Evolutionary conservation across 1,140 invertebrate species (phyloP).

Genomic region (Halesus radiatus): DNA sequence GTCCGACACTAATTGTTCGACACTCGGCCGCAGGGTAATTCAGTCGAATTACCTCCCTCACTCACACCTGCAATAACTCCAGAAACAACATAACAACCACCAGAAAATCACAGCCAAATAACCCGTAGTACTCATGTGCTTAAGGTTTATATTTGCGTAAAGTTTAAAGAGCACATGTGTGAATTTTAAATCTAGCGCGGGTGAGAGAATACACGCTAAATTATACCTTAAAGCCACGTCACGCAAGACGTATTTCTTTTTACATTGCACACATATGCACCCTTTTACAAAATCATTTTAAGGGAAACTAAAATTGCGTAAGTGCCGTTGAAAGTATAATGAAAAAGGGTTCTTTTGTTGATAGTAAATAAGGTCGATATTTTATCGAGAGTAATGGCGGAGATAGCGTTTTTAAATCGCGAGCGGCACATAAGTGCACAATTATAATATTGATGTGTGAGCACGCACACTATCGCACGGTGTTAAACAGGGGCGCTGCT

Average conservation of each 20-base stretch:
- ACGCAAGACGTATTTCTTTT: slow-evolving; percentile 12
- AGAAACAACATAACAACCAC: too few species aligned
- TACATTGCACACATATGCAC: background rate
- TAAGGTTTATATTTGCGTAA: background rate
- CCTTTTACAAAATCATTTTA: background rate
- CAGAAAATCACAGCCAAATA: background rate
- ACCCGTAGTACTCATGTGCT: background rate
- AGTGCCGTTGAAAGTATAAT: background rate
- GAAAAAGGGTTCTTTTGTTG: background rate
- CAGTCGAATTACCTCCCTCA: background rate
- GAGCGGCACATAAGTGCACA: background rate
- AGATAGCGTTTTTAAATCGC: background rate
- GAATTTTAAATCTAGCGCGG: background rate
- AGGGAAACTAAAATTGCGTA: background rate
- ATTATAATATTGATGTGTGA: background rate
- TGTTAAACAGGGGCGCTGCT: background rate
- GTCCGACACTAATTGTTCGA: slow-evolving; percentile 11
- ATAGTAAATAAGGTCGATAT: background rate
- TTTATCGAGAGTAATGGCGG: background rate
- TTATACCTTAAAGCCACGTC: slow-evolving; percentile 1
- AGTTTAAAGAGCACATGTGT: background rate
- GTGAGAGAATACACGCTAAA: background rate
- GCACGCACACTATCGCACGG: background rate
- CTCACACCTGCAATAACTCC: background rate
- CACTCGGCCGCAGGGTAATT: slow-evolving; percentile 13